Evolutionary conservation across 2,888 invertebrate genomes (phyloP), one percentile per base, ranked within the genome.

Genomic region (Pristionchus japonicus): DNA sequence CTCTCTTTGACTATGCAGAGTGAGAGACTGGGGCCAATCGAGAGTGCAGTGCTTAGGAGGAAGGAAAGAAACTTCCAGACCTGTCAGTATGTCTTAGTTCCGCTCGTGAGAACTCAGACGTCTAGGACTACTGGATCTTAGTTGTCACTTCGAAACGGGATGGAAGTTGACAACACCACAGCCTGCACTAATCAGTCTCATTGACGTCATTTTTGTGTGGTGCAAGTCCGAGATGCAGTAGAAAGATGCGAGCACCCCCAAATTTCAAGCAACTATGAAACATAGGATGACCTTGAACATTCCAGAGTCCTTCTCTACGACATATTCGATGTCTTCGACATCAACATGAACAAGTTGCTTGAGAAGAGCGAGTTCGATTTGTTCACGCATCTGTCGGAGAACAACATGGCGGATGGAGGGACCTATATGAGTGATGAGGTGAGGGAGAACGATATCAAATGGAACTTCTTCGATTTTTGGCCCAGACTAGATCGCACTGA

Each of bases 281-380:
- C n/a, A n/a, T n/a, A n/a, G n/a, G n/a, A n/a, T n/a, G n/a, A n/a
- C n/a, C n/a, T n/a, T n/a, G n/a, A n/a, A 23, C 23, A 23, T 27
- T 85, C 52, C 52, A 87, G 87, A 64, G 23, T 57, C 31, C 57
- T 80, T 40, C 61, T 87, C 34, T 64, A 47, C 67, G 64, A 87
- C 57, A 57, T 87, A n/a, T 87, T 87, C 80, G 87, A 87, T 20
- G 61, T 87, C 27, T 87, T 87, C 61, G 87, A 87, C 43, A 61
- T 87, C 57, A 80, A 87, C 61, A 64, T 31, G 43, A 34, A 87
- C 43, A 64, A 64, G 13, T 11, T 85, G 0, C 20, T 61, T 3
- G 40, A 85, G 27, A 85, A 85, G 47, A 52, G 82, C 52, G 87
- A 87, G 34, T 87, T 87, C 80, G 80, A 87, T 3, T 37, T 87